phyloP scores from a whole-genome alignment of 2,113 vertebrate genomes.

The Sinocyclocheilus grahami region DNA sequence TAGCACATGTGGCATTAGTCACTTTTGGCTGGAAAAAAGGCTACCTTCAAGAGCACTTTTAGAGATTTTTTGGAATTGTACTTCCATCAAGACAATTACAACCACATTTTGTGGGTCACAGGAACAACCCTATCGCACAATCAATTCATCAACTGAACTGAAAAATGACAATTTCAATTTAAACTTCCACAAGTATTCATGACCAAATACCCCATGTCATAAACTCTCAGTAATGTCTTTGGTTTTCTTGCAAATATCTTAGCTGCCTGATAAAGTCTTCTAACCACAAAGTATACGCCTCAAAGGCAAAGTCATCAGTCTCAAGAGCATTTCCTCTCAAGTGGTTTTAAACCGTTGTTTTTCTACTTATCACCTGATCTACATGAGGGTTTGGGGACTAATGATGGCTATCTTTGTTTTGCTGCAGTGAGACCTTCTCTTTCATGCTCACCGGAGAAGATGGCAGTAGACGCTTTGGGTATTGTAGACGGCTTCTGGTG shows the following conservation, averaged over 20 bases:
- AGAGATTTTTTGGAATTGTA: not conserved
- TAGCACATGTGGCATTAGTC: not conserved
- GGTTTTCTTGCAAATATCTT: not conserved
- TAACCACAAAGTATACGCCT: conserved; percentile 1
- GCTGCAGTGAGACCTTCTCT: conserved; percentile 94
- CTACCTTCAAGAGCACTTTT: not conserved
- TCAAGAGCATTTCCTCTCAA: conserved; percentile 11
- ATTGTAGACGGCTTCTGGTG: conserved; percentile 96
- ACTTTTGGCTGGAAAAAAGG: not conserved
- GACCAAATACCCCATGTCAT: not conserved
- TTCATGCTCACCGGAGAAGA: conserved; percentile 99
- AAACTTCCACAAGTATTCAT: not conserved
- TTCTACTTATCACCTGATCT: conserved; percentile 29
- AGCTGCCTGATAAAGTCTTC: not conserved
- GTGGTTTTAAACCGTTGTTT: conserved; percentile 22
- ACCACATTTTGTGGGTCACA: not conserved
- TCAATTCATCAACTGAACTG: not conserved
- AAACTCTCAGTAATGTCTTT: conserved; percentile 5
- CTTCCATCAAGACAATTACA: not conserved
- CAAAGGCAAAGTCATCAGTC: conserved; percentile 15
- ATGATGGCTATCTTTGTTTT: conserved; percentile 53
- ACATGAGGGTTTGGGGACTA: conserved; percentile 22
- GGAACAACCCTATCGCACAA: not conserved
- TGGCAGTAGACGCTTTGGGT: conserved; percentile 94
- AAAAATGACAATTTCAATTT: not conserved